A percentile compares a stretch with the other conserved stretches of the same genome.
phyloP scores from a whole-genome alignment of 2,113 vertebrate species.

The Periophthalmus modestus region DNA sequence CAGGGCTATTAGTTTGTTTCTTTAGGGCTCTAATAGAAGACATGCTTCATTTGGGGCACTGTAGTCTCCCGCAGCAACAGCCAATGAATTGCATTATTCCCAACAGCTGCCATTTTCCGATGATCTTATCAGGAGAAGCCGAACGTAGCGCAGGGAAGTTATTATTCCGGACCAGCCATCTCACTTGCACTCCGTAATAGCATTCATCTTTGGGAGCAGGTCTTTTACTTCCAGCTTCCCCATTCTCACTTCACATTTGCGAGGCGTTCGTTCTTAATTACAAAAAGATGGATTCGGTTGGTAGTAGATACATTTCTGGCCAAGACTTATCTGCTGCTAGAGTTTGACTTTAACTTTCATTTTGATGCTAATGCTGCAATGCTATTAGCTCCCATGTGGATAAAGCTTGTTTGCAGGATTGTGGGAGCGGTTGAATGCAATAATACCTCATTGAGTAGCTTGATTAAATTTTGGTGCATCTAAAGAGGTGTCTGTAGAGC shows the following conservation, averaged over 20 bases:
- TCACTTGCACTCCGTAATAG: conserved; percentile 68
- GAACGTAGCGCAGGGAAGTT: conserved; percentile 80
- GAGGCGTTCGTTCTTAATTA: conserved; percentile 69
- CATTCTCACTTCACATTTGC: conserved; percentile 45
- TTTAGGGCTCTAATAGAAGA: conserved; percentile 98
- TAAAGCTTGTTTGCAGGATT: conserved; percentile 49
- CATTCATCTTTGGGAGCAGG: conserved; percentile 67
- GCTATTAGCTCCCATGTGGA: conserved; percentile 49
- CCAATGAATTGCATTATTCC: conserved; percentile 94
- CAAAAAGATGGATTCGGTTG: conserved; percentile 60
- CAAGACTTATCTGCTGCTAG: conserved; percentile 57
- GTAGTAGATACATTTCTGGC: conserved; percentile 49
- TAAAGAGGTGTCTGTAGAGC: conserved; percentile 42
- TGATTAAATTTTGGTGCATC: conserved; percentile 62
- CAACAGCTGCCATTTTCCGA: conserved; percentile 88
- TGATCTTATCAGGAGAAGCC: conserved; percentile 83
- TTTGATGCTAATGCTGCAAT: conserved; percentile 55
- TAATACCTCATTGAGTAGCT: conserved; percentile 57
- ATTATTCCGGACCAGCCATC: conserved; percentile 78
- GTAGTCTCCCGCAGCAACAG: conserved; percentile 86
- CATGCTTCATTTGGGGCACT: conserved; percentile 89
- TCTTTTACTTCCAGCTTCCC: conserved; percentile 54
- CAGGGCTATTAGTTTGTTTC: conserved; percentile 99
- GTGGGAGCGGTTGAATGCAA: conserved; percentile 41
- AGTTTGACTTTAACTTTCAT: conserved; percentile 64